Base-by-base conservation (phyloP, 2,113 vertebrate genomes). In the Pimephales promelas region DNA sequence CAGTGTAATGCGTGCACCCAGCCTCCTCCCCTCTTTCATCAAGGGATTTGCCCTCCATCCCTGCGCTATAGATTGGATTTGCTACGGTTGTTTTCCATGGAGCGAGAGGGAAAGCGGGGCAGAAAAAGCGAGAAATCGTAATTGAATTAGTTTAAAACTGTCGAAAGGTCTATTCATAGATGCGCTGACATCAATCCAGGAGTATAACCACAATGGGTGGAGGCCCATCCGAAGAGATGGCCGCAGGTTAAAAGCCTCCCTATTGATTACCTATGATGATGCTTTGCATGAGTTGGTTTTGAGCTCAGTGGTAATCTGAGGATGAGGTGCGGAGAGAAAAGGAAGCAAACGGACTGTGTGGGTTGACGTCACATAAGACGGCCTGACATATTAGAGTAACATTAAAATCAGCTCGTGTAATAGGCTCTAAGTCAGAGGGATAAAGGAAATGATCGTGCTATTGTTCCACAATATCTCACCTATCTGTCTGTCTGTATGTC, bases 81-180 rank as follows among this genome's bases (percentile, higher is more conserved):
- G 90, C 92, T 90, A 90, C 86, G 89, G 88, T 88, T 90, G 91
- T 93, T 93, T 91, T 88, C 88, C 56, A 71, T 72, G 71, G 74
- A 77, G 87, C 43, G 49, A 82, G 40, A 84, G 74, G 75, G 82
- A 31, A 28, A 83, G 49, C 31, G 14, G 82, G 88, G 91, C 90
- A 90, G 91, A 92, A 93, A 92, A 91, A 93, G 89, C 91, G 89
- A 90, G 90, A 92, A 91, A 93, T 92, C 91, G 91, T 93, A 94
- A 94, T 94, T 93, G 91, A 94, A 94, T 94, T 93, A 91, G 90
- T 91, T 91, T 92, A 90, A 90, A 92, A 92, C 92, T 92, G 91
- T 85, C 84, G 87, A 88, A 90, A 82, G 88, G 90, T 92, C 90
- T 92, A 93, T 94, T 94, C 93, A 93, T 90, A 93, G 92, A 90